A percentile compares a stretch with the other conserved stretches of the same genome.
Conservation (phyloP, 2,797 vertebrate species). For the Ficedula albicollis region DNA sequence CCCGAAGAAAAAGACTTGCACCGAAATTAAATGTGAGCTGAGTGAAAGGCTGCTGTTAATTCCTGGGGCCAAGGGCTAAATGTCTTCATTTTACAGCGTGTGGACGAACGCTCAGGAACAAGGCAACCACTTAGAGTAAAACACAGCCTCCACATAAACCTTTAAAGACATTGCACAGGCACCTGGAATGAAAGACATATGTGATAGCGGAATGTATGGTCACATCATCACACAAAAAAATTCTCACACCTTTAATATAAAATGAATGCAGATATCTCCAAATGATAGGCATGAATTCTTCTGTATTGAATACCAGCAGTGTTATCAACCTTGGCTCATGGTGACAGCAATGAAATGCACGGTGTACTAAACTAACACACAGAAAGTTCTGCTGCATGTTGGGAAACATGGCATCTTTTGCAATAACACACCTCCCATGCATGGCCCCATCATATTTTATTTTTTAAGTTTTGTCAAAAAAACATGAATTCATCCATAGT, state of each 20-base stretch:
- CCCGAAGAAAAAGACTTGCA: conserved; percentile 34
- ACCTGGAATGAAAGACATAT: neutral
- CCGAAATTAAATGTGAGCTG: conserved; percentile 52
- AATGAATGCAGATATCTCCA: neutral
- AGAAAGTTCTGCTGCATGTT: neutral
- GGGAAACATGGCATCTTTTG: neutral
- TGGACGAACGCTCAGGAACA: neutral
- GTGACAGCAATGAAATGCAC: neutral
- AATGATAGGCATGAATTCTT: neutral
- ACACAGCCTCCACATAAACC: neutral
- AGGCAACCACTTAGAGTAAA: neutral
- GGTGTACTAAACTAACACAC: neutral
- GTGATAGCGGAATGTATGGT: neutral
- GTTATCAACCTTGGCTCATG: neutral
- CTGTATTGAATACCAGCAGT: neutral
- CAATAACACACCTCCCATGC: neutral
- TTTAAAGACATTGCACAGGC: neutral
- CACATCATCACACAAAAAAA: neutral
- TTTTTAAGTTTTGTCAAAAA: neutral
- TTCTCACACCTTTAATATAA: neutral
- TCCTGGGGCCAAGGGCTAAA: neutral
- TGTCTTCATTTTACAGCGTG: conserved; percentile 17
- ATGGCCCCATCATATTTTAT: neutral
- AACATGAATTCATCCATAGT: rapidly evolving
- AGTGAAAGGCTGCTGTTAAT: conserved; percentile 19